These are phyloP conservation scores for Caenorhabditis zanzibari DNA, from an alignment of 2,888 invertebrate genomes.

Conservation along the genomic window DNA sequence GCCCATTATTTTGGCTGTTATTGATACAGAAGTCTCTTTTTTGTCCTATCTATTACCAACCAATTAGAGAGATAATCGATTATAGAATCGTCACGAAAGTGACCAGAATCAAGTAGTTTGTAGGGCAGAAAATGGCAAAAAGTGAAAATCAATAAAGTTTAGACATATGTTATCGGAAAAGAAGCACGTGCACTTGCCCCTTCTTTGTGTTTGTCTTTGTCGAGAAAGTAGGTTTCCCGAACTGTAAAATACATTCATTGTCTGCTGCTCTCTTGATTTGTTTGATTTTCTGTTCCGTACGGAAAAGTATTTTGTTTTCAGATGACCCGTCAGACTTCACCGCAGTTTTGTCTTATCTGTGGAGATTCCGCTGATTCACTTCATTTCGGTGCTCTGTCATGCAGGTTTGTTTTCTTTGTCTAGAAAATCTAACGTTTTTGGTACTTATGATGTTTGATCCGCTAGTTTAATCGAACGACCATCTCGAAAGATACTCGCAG, in stretches of 20 bases:
- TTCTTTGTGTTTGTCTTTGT: constrained; percentile 31
- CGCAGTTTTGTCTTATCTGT: constrained; percentile 51
- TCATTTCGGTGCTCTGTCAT: constrained; percentile 57
- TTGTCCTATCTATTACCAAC: background rate
- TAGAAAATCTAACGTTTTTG: no score
- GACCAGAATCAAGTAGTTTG: constrained; percentile 11
- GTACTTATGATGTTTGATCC: no score
- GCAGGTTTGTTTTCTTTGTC: constrained; percentile 26
- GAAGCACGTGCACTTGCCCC: constrained; percentile 20
- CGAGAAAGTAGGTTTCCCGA: constrained; percentile 2
- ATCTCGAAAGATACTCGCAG: background rate
- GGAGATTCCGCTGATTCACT: constrained; percentile 55
- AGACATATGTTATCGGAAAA: constrained; percentile 40
- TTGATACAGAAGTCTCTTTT: constrained; percentile 7
- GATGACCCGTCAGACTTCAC: constrained; percentile 25
- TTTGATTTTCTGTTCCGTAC: background rate
- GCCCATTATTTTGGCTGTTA: constrained; percentile 11
- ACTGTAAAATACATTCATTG: constrained; percentile 11
- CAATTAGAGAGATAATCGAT: background rate
- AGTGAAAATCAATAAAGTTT: constrained; percentile 23
- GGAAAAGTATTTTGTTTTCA: background rate
- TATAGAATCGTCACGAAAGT: constrained; percentile 10
- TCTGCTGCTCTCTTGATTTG: constrained; percentile 4
- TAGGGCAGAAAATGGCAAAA: constrained; percentile 12
- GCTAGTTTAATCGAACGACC: no score